Base-by-base conservation (phyloP, 2,888 invertebrate genomes). In the Dorcus hopei region DNA sequence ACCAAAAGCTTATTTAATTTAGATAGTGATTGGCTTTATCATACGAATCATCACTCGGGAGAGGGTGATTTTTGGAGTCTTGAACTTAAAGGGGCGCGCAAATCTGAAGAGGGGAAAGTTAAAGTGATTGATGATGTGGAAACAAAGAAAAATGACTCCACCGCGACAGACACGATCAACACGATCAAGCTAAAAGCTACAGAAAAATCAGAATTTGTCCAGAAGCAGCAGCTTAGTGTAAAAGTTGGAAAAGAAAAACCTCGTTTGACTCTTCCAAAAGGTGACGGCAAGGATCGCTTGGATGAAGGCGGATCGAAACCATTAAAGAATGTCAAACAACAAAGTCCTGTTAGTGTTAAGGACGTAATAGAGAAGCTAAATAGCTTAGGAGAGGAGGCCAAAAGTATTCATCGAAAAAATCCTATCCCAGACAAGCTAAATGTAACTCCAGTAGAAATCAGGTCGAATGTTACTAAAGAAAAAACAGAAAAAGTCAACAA, bases 1-100 rank as follows among this genome's bases (percentile, higher is more conserved):
- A 83, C 83, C 14, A 84, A 83, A 49, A 84, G 84, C 75, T 73
- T 84, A 66, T 84, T 83, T 82, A 83, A 83, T 77, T 79, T 84
- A 38, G 81, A 82, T 76, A 74, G 72, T 61, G 73, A 73, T 42
- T 7, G 64, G 67, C n/a, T 68, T 76, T 1, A 67, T 68, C 51
- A 61, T 69, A 52, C 54, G 74, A 11, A 74, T 74, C 60, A 33
- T 33, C 5, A 33, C 26, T 33, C 26, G 6, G 26, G 26, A 33
- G 41, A 41, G 14, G n/a, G 41, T 41, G 41, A 41, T 41, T 41
- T 16, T 14, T 9, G 16, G 43, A 16, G 19, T 14, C 6, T 47
- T 57, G 3, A 50, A 60, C 3, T 53, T 57, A 41, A 55, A 49
- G 11, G 41, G 38, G 3, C 54, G 58, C 5, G 58, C 48, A 45